A percentile compares a stretch with the other conserved stretches of the same genome.
These are phyloP conservation scores for Lycorma delicatula DNA, from an alignment of 1,140 invertebrate genomes.

Conservation along the genomic window DNA sequence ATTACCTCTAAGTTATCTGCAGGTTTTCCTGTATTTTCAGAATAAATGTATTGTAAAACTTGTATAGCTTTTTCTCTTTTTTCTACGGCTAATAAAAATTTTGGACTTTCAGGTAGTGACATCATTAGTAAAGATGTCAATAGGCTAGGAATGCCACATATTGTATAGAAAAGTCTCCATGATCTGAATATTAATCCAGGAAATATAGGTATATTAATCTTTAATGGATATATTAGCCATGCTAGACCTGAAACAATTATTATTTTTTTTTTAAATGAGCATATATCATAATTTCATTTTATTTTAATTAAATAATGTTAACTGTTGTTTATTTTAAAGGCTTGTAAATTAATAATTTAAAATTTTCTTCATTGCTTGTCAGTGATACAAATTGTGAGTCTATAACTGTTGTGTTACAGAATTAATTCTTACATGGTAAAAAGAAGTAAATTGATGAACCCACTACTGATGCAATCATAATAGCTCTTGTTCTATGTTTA, in stretches of 20 bases:
- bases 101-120: constrained; percentile 82
- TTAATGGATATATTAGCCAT: not conserved
- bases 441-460: not conserved
- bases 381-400: too few species aligned
- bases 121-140: constrained; percentile 69
- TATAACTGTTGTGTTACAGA: too few species aligned
- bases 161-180: constrained; percentile 81
- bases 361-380: too few species aligned
- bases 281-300: too few species aligned
- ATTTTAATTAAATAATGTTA: too few species aligned
- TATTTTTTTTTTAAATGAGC: too few species aligned
- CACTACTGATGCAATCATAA: not conserved
- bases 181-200: constrained; percentile 57
- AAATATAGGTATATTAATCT: not conserved
- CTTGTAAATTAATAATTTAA: too few species aligned
- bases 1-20: not conserved
- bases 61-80: constrained; percentile 65
- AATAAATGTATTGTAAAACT: constrained; percentile 69
- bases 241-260: not conserved
- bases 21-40: constrained; percentile 64
- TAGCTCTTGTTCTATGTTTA: not conserved
- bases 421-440: not conserved
- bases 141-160: constrained; percentile 78
- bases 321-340: too few species aligned
- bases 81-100: constrained; percentile 70